Percentiles rank a stretch among this genome's conserved stretches.
Evolutionary conservation across 2,113 vertebrate genomes (phyloP).

Genomic region (Melozone crissalis): DNA sequence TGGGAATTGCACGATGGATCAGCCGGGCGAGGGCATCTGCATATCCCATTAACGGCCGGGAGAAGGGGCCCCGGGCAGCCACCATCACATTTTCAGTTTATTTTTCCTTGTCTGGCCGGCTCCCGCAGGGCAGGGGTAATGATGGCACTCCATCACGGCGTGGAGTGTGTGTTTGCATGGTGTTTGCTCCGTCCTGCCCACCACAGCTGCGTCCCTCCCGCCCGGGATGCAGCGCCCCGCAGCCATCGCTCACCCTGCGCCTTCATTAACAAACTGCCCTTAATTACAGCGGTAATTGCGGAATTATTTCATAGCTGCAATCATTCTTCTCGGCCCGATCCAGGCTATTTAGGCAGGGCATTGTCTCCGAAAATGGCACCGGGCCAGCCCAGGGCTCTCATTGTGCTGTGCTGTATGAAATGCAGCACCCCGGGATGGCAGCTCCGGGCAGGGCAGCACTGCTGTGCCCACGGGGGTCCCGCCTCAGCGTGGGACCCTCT

Average conservation of each 20-base stretch:
- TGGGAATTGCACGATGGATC: background rate
- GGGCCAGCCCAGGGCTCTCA: constrained; percentile 47
- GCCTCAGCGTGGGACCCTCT: accelerated
- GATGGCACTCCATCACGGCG: constrained; percentile 71
- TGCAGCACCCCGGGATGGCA: background rate
- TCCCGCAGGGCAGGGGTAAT: constrained; percentile 72
- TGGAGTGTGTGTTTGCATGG: background rate
- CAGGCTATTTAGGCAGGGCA: constrained; percentile 69
- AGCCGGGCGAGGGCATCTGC: constrained; percentile 42
- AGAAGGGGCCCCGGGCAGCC: constrained; percentile 17
- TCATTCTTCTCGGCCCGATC: constrained; percentile 75
- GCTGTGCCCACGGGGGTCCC: accelerated
- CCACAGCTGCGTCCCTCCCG: constrained; percentile 54
- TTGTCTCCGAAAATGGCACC: constrained; percentile 47
- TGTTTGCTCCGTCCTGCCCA: constrained; percentile 57
- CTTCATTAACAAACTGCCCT: constrained; percentile 83
- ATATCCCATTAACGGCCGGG: background rate
- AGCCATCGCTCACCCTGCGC: constrained; percentile 73
- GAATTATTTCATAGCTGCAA: constrained; percentile 79
- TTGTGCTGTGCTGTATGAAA: background rate
- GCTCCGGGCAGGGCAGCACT: accelerated
- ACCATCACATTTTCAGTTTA: constrained; percentile 48
- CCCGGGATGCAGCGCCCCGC: constrained; percentile 67
- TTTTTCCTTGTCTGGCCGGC: constrained; percentile 68
- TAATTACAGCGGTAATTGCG: constrained; percentile 81